Evolutionary conservation across 2,113 vertebrate species (phyloP).

Genomic region (Notarius lentiginosus): DNA sequence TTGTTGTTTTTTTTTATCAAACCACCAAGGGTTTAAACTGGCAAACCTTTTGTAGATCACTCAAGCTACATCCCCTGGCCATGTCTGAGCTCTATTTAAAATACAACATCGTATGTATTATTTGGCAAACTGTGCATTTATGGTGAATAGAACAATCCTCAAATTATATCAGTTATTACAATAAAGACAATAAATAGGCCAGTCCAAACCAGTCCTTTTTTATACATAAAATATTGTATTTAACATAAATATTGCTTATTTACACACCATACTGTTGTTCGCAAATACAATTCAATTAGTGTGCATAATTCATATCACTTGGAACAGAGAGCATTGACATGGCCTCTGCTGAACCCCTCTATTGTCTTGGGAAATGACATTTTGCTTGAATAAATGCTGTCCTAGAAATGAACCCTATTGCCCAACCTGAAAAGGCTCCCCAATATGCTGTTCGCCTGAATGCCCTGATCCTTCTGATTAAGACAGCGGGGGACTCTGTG

Average conservation of each 20-base stretch:
- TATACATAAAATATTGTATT: background rate
- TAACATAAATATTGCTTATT: background rate
- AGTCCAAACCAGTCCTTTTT: background rate
- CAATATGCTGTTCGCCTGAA: conserved; percentile 43
- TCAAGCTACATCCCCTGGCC: background rate
- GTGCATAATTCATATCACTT: conserved; percentile 18
- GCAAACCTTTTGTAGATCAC: background rate
- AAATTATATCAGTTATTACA: background rate
- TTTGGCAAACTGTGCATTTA: background rate
- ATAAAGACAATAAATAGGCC: background rate
- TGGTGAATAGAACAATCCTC: background rate
- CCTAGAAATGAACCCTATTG: conserved; percentile 53
- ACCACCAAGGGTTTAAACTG: background rate
- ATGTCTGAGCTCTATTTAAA: background rate
- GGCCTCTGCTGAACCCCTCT: conserved; percentile 20
- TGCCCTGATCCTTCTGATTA: conserved; percentile 52
- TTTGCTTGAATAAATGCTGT: conserved; percentile 51
- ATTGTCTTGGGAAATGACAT: conserved; percentile 49
- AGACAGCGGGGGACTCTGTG: conserved; percentile 28
- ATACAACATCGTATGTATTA: background rate
- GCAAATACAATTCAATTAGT: conserved; percentile 31
- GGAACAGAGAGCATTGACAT: conserved; percentile 2
- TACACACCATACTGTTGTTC: conserved; percentile 1
- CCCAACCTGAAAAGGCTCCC: conserved; percentile 30
- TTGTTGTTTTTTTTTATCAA: background rate